Conservation (phyloP, 2,797 vertebrate species). For the Poeciliopsis paucimaculata region DNA sequence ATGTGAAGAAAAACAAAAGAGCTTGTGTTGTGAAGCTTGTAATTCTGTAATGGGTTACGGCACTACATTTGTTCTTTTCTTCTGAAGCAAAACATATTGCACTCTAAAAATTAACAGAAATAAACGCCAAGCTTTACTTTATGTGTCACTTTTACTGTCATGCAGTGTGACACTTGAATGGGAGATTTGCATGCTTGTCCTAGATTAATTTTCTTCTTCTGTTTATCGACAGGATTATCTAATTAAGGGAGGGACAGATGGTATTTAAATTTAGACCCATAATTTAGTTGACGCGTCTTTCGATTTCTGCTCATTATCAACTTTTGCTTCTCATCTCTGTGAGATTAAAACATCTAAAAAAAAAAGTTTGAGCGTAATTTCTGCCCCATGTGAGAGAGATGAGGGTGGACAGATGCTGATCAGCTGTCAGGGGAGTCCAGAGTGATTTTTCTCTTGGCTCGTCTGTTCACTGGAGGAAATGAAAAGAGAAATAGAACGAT, state of each 20-base stretch:
- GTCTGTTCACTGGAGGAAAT: conserved; percentile 1
- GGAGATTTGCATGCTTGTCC: neutral
- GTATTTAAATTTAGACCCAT: neutral
- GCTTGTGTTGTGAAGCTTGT: neutral
- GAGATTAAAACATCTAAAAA: conserved; percentile 25
- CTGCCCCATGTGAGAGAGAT: conserved; percentile 35
- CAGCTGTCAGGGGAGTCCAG: conserved; percentile 36
- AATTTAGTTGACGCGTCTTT: neutral
- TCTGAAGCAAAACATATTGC: neutral
- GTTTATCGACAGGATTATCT: neutral
- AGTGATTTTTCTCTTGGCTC: conserved; percentile 25
- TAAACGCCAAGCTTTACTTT: neutral
- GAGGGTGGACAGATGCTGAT: conserved; percentile 54
- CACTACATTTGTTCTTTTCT: neutral
- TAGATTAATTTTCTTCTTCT: neutral
- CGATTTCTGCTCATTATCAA: neutral
- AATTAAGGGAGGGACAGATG: neutral
- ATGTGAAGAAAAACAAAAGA: neutral
- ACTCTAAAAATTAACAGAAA: neutral
- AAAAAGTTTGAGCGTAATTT: conserved; percentile 9
- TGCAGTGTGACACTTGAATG: neutral
- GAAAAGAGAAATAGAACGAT: neutral
- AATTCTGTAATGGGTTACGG: neutral
- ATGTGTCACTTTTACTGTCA: neutral
- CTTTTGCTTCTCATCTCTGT: conserved; percentile 17